A percentile compares a stretch with the other conserved stretches of the same genome.
Conservation (phyloP, 2,888 invertebrate species). For the Dione vanillae region DNA sequence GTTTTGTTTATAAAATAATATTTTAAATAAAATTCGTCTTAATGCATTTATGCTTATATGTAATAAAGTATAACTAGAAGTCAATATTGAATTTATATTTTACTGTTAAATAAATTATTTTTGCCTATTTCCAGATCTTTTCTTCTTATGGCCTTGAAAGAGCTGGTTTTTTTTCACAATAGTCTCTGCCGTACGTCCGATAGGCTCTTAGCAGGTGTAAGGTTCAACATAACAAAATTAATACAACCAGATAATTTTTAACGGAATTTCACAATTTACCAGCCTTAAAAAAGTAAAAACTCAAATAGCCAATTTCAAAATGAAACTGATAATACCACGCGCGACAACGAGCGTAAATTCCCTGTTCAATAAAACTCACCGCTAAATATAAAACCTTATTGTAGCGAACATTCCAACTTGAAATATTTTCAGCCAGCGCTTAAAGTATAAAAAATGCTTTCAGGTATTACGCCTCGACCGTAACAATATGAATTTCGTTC, state of each 20-base stretch:
- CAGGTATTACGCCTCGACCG: constrained; percentile 92
- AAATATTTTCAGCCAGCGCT: constrained; percentile 32
- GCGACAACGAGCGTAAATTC: constrained; percentile 26
- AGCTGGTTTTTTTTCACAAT: constrained; percentile 93
- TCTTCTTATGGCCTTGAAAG: constrained; percentile 88
- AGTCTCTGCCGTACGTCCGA: constrained; percentile 91
- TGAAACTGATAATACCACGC: constrained; percentile 4
- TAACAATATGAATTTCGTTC: constrained; percentile 90
- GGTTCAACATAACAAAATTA: constrained; percentile 87
- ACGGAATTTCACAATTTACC: constrained; percentile 91
- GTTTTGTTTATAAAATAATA: constrained; percentile 2
- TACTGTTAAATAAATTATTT: not conserved
- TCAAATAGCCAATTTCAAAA: constrained; percentile 13
- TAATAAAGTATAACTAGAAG: not conserved
- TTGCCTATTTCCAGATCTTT: constrained; percentile 80
- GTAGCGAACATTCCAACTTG: constrained; percentile 29
- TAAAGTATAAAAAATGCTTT: constrained; percentile 45
- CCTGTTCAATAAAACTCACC: constrained; percentile 25
- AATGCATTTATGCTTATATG: not conserved
- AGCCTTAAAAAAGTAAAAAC: constrained; percentile 83
- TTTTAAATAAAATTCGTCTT: not conserved
- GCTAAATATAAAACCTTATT: constrained; percentile 34
- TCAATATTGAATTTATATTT: not conserved
- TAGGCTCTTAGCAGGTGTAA: constrained; percentile 87
- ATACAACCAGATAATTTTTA: constrained; percentile 91